A percentile compares a stretch with the other conserved stretches of the same genome.
Conservation (phyloP, 2,797 vertebrate species). For the Denticeps clupeoides region DNA sequence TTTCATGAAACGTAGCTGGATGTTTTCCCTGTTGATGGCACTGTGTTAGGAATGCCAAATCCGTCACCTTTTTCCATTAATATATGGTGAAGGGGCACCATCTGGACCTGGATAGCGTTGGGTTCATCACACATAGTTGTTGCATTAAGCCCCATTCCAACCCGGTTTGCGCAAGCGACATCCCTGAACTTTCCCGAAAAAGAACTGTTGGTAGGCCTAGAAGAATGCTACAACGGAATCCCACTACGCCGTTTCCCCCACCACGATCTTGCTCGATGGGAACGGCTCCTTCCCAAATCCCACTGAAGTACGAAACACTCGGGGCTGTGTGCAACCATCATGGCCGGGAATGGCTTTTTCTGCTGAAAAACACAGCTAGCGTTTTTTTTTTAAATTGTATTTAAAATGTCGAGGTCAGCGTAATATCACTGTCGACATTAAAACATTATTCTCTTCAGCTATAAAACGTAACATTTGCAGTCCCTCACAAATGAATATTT, state of each 20-base stretch:
- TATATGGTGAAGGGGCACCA: conserved; percentile 20
- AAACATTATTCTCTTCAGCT: conserved; percentile 42
- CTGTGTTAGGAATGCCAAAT: too few relatives aligned
- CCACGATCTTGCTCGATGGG: background rate
- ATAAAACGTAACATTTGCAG: conserved; percentile 53
- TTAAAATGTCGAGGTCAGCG: conserved; percentile 11
- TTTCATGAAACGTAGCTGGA: conserved; percentile 26
- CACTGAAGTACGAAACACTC: conserved; percentile 26
- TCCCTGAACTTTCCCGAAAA: background rate
- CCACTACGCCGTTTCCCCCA: background rate
- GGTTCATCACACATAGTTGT: conserved; percentile 21
- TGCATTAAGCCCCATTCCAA: conserved; percentile 10
- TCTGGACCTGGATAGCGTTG: conserved; percentile 32
- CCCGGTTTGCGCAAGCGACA: conserved; percentile 26
- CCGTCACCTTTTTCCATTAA: conserved; percentile 56
- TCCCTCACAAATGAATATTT: conserved; percentile 47
- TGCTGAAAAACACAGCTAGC: conserved; percentile 20
- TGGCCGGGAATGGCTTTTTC: conserved; percentile 30
- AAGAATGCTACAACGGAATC: too few relatives aligned
- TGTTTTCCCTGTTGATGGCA: conserved; percentile 35
- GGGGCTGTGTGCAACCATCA: conserved; percentile 26
- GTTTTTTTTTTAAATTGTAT: conserved; percentile 9
- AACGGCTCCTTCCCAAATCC: conserved; percentile 15
- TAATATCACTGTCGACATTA: conserved; percentile 19
- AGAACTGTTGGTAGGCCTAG: too few relatives aligned